phyloP scores from a whole-genome alignment of 2,888 invertebrate species.

The Tachina lurida region DNA sequence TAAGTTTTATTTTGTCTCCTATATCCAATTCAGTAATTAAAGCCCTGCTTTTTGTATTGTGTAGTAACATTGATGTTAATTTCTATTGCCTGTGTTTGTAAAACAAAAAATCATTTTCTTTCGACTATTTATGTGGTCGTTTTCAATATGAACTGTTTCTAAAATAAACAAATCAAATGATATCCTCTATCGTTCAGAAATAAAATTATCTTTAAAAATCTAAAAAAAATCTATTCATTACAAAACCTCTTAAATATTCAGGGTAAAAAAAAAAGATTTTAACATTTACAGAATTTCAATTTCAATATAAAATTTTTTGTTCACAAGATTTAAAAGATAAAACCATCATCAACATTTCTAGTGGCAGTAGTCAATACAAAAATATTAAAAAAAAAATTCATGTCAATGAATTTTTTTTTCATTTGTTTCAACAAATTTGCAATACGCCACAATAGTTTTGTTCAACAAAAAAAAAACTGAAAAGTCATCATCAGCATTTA shows the following conservation, averaged over 20 bases:
- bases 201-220: not conserved
- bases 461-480: not conserved
- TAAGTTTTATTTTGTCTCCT: too few species aligned
- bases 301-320: conserved; percentile 5
- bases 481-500: conserved; percentile 11
- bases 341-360: conserved; percentile 43
- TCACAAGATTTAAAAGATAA: conserved; percentile 59
- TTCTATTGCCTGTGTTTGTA: too few species aligned
- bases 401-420: conserved; percentile 65
- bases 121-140: too few species aligned
- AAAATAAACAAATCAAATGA: not conserved
- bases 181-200: not conserved
- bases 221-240: not conserved
- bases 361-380: conserved; percentile 30
- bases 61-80: too few species aligned
- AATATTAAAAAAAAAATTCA: conserved; percentile 45
- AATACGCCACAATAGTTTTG: conserved; percentile 4
- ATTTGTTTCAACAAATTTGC: conserved; percentile 16
- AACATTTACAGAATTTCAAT: conserved; percentile 32
- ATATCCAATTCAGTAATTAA: too few species aligned
- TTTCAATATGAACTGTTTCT: too few species aligned
- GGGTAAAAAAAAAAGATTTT: not conserved
- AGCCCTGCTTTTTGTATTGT: too few species aligned
- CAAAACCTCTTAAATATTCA: not conserved
- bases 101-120: too few species aligned